Evolutionary conservation across 2,113 vertebrate genomes (phyloP), one percentile per base, ranked within the genome.

Genomic region (Pelecanus crispus): DNA sequence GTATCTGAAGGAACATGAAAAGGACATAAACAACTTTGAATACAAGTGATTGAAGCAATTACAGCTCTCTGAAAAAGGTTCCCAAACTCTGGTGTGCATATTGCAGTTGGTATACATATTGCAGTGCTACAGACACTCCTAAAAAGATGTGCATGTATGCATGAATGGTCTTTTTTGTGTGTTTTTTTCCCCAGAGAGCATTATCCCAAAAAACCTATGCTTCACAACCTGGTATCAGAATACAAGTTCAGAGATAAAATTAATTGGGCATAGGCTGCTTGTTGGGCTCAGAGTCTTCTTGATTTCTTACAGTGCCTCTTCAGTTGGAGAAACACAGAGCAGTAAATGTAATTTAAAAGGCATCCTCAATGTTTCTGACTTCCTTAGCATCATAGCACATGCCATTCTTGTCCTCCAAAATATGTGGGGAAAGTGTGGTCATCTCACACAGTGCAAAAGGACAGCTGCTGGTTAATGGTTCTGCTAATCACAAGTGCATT

Each of bases 381-480:
- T 92, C 66, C 58, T 81, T 53, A 88, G 62, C 29, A 58, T 91
- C 74, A 87, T 26, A 95, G 66, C 66, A 95, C 89, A 90, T 95
- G 75, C 67, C 79, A 92, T 95, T 96, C 89, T 80, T 88, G 70
- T 71, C 62, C 95, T 97, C 28, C 40, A 90, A 67, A 97, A 66
- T 73, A 92, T 61, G 58, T 50, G 61, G 66, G 83, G 67, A 90
- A 97, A 96, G 53, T 82, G 84, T 85, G 74, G 70, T 86, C 71
- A 31, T 94, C 70, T 92, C 73, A 85, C 31, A 68, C 49, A 87
- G 62, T 70, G 55, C 84, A 62, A 62, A 94, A 92, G 24, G 75
- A 92, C 91, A 94, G 83, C 92, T 96, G 96, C 61, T 86, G 25
- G 17, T 92, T 93, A 92, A 95, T 89, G 65, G 59, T 67, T 95